Conservation (phyloP, 2,113 vertebrate genomes). For the Empidonax traillii region DNA sequence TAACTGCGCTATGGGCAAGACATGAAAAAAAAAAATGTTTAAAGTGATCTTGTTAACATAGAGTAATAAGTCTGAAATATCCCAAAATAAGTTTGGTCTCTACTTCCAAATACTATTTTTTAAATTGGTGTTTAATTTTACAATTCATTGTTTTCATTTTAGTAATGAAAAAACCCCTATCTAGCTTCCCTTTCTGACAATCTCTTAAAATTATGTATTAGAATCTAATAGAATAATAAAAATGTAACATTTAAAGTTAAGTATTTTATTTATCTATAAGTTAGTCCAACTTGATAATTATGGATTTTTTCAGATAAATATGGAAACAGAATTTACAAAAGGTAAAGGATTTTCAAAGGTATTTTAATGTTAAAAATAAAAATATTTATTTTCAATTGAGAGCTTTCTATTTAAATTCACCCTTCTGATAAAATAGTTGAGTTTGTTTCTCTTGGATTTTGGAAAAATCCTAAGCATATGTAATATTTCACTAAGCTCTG, state of each 20-base stretch:
- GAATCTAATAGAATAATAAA: slow-evolving; percentile 36
- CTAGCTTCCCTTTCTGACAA: not conserved
- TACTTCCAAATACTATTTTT: slow-evolving; percentile 37
- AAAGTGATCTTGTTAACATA: not conserved
- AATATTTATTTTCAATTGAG: not conserved
- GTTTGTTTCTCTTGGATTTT: not conserved
- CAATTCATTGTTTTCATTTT: not conserved
- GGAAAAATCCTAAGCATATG: not conserved
- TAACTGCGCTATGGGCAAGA: not conserved
- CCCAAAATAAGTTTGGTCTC: not conserved
- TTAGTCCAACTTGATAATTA: slow-evolving; percentile 41
- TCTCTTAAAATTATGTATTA: slow-evolving; percentile 41
- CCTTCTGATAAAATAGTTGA: not conserved
- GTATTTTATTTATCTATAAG: slow-evolving; percentile 2
- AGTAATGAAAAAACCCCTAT: not conserved
- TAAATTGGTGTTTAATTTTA: slow-evolving; percentile 44
- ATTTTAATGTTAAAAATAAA: not conserved
- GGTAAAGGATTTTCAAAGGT: not conserved
- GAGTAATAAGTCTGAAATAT: not conserved
- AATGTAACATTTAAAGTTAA: slow-evolving; percentile 29
- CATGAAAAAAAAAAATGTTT: not conserved
- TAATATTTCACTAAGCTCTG: not conserved
- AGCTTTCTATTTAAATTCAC: not conserved
- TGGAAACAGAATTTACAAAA: slow-evolving; percentile 10
- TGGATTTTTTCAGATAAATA: slow-evolving; percentile 32